Evolutionary conservation across 1,140 invertebrate species (phyloP).

Genomic region (Neomicropteryx cornuta): DNA sequence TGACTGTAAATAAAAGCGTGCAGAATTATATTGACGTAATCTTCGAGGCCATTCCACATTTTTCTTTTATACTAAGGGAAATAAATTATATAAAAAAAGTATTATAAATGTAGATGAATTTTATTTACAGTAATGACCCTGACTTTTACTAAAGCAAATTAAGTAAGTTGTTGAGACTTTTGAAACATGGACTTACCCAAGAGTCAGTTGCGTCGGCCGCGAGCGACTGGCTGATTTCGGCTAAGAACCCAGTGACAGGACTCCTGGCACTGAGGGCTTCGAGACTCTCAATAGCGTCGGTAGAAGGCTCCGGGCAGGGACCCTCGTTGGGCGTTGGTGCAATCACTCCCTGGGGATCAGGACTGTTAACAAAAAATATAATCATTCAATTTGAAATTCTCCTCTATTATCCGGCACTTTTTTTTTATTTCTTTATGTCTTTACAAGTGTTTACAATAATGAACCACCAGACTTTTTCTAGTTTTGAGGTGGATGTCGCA

Average conservation of each 20-base stretch:
- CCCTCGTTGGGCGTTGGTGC: constrained; percentile 2
- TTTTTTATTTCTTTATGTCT: not conserved
- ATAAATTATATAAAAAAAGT: no score
- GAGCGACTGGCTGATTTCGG: constrained; percentile 36
- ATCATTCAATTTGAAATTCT: not conserved
- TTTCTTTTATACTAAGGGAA: no score
- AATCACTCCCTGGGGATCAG: not conserved
- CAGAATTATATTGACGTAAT: constrained; percentile 5
- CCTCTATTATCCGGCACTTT: not conserved
- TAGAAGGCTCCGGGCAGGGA: no score
- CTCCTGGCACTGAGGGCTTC: constrained; percentile 33
- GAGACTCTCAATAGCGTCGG: constrained; percentile 33
- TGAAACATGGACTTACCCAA: constrained; percentile 24
- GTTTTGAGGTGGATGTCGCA: not conserved
- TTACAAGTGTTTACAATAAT: no score
- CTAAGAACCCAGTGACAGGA: constrained; percentile 31
- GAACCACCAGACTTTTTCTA: no score
- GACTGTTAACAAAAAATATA: not conserved
- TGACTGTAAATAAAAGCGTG: not conserved
- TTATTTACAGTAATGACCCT: no score
- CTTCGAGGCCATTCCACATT: no score
- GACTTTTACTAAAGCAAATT: no score
- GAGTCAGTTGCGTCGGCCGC: constrained; percentile 23
- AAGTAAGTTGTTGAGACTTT: no score
- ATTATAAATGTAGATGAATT: no score